These are phyloP conservation scores for Rhingia rostrata DNA, from an alignment of 2,888 invertebrate species.

Conservation along the genomic window DNA sequence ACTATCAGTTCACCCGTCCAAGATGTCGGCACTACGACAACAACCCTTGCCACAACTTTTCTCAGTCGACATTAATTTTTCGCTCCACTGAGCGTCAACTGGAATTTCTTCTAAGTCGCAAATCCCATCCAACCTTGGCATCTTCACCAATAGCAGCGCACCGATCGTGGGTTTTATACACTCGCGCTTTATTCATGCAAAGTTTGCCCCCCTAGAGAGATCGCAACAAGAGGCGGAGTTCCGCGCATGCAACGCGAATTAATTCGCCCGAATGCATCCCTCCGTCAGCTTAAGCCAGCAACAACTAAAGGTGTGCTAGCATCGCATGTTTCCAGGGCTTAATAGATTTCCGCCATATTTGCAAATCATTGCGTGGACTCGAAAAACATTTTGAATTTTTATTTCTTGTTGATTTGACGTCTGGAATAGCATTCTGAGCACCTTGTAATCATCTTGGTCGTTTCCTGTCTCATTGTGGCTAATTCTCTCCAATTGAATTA, in stretches of 20 bases:
- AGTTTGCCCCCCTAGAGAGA: slow-evolving; percentile 23
- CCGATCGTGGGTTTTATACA: slow-evolving; percentile 17
- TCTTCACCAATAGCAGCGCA: slow-evolving; percentile 56
- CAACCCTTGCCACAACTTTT: background rate
- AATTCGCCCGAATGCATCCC: slow-evolving; percentile 38
- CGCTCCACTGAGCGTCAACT: slow-evolving; percentile 49
- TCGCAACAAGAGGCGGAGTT: slow-evolving; percentile 60
- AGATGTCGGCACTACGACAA: slow-evolving; percentile 21
- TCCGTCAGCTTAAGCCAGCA: background rate
- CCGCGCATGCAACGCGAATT: slow-evolving; percentile 43
- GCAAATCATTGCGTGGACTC: slow-evolving; percentile 39
- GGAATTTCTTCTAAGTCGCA: slow-evolving; percentile 39
- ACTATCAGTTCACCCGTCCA: slow-evolving; percentile 25
- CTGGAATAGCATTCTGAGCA: slow-evolving; percentile 28
- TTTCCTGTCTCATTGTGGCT: slow-evolving; percentile 6
- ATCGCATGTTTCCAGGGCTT: slow-evolving; percentile 37
- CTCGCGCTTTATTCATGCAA: slow-evolving; percentile 34
- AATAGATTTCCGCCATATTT: slow-evolving; percentile 48
- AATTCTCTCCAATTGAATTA: slow-evolving; percentile 34
- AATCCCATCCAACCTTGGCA: slow-evolving; percentile 37
- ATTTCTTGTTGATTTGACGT: slow-evolving; percentile 38
- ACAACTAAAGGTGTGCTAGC: slow-evolving; percentile 20
- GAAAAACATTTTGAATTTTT: slow-evolving; percentile 30
- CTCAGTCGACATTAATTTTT: slow-evolving; percentile 29
- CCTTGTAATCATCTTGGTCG: slow-evolving; percentile 28